Conservation (phyloP, 1,140 invertebrate species). For the Bombyx mandarina region DNA sequence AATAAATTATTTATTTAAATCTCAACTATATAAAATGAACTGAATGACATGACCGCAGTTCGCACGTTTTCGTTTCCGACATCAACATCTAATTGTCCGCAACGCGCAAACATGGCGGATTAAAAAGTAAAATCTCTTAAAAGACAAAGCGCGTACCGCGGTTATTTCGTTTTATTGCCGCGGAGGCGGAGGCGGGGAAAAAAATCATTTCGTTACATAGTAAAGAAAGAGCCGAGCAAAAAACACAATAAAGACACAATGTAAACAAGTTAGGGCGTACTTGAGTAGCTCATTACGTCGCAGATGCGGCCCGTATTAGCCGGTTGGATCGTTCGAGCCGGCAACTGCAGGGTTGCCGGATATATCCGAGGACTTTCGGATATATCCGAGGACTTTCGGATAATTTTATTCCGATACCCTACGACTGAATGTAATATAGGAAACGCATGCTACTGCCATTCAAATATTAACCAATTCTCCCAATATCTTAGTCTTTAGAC, state of each 20-base stretch:
- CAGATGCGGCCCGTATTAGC: conserved; percentile 60
- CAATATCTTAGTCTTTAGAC: too few species aligned
- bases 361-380: too few species aligned
- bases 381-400: too few species aligned
- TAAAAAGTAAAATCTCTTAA: conserved; percentile 65
- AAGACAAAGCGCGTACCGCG: conserved; percentile 54
- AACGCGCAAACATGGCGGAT: conserved; percentile 25
- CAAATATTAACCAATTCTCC: too few species aligned
- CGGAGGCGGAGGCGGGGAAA: conserved; percentile 31
- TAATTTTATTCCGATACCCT: too few species aligned
- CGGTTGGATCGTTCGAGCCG: conserved; percentile 42
- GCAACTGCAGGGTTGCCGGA: conserved; percentile 11
- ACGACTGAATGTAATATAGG: too few species aligned
- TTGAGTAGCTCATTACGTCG: conserved; percentile 67
- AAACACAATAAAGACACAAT: conserved; percentile 70
- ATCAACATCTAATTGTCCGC: background rate
- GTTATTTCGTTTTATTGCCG: conserved; percentile 57
- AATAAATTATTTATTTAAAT: too few species aligned
- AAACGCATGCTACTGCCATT: too few species aligned
- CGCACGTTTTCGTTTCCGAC: too few species aligned
- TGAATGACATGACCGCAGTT: too few species aligned
- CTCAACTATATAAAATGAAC: too few species aligned
- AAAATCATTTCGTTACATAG: conserved; percentile 57
- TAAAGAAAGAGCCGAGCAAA: conserved; percentile 58
- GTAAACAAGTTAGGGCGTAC: conserved; percentile 68